Conservation (phyloP, 2,797 vertebrate species). For the Manis crassicaudata region DNA sequence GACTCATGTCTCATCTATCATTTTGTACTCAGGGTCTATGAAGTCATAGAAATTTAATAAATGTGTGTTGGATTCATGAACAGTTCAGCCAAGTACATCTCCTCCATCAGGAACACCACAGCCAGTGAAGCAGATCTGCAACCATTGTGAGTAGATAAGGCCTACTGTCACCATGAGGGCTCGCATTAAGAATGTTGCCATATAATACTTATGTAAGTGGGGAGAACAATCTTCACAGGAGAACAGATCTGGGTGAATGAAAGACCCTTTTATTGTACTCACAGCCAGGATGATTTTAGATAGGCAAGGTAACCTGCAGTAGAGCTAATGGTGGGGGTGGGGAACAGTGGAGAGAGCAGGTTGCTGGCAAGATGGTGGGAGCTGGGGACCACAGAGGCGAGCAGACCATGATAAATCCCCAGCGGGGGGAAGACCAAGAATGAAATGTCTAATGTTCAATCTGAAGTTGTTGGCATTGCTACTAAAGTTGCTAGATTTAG, state of each 20-base stretch:
- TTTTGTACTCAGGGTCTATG: background rate
- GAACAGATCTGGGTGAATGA: background rate
- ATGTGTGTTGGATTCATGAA: background rate
- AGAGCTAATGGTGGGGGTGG: background rate
- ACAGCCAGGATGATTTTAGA: background rate
- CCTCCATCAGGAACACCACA: background rate
- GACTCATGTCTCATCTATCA: background rate
- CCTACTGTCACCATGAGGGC: background rate
- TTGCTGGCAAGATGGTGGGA: accelerated
- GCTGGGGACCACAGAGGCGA: background rate
- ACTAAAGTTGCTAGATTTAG: background rate
- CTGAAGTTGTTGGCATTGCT: background rate
- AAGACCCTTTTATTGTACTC: slow-evolving; percentile 40
- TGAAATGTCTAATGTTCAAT: background rate
- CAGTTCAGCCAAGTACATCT: background rate
- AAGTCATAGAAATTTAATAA: background rate
- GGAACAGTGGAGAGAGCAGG: accelerated
- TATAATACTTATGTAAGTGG: background rate
- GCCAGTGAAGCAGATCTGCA: accelerated
- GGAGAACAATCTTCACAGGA: background rate
- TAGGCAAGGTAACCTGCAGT: background rate
- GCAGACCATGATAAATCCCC: background rate
- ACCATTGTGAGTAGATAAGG: background rate
- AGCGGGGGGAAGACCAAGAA: background rate
- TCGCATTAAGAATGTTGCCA: background rate